These are phyloP conservation scores for Diadema setosum DNA, from an alignment of 35 echinoderm and acorn worm genomes.

Conservation along the genomic window DNA sequence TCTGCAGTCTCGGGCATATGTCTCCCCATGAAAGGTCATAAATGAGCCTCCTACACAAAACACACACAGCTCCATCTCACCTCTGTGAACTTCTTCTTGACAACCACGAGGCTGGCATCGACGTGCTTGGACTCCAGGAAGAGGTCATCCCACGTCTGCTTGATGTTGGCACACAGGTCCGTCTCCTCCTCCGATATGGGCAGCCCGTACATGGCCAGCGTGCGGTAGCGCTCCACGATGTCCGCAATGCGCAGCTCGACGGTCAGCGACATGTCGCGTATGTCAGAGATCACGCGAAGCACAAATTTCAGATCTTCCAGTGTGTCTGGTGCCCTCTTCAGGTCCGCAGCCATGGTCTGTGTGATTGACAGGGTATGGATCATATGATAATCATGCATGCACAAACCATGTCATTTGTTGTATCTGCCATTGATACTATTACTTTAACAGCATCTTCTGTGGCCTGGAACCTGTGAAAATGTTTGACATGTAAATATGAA, in stretches of 20 bases:
- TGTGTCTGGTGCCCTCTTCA: constrained; percentile 91
- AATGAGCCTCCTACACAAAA: too few species aligned
- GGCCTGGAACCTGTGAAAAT: too few species aligned
- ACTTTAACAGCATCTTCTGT: too few species aligned
- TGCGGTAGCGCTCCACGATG: constrained; percentile 91
- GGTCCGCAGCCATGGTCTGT: constrained; percentile 61
- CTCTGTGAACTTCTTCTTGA: constrained; percentile 99
- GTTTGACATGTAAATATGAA: too few species aligned
- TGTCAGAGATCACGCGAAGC: constrained; percentile 89
- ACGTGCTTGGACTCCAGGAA: constrained; percentile 96
- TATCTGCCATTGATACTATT: too few species aligned
- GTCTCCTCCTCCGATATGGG: constrained; percentile 77
- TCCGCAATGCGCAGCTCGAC: constrained; percentile 95
- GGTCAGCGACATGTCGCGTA: constrained; percentile 87
- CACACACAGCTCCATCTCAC: too few species aligned
- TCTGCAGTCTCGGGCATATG: too few species aligned
- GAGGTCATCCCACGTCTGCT: constrained; percentile 86
- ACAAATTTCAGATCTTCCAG: constrained; percentile 98
- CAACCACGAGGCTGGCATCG: constrained; percentile 90
- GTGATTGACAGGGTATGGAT: too few species aligned
- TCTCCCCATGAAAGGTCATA: too few species aligned
- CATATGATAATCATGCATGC: too few species aligned
- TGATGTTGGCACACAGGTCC: constrained; percentile 62
- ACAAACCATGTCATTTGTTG: too few species aligned
- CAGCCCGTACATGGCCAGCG: constrained; percentile 87